A percentile compares a stretch with the other conserved stretches of the same genome.
These are phyloP conservation scores for Charanyca ferruginea DNA, from an alignment of 2,888 invertebrate species.

Conservation along the genomic window DNA sequence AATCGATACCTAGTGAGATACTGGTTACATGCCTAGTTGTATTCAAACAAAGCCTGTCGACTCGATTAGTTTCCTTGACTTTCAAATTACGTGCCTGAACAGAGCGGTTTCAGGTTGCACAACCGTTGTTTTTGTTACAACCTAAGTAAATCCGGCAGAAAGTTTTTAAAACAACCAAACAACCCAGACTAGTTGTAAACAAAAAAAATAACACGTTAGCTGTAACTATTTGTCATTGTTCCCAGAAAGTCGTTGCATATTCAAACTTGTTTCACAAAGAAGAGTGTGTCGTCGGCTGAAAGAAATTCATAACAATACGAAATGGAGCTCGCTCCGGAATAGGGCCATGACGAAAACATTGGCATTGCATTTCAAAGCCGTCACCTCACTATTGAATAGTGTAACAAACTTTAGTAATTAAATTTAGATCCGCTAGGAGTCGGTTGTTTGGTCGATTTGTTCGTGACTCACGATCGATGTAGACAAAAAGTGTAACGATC, in stretches of 20 bases:
- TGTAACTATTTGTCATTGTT: constrained; percentile 70
- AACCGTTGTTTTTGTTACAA: constrained; percentile 68
- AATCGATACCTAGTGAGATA: constrained; percentile 12
- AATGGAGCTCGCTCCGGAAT: constrained; percentile 46
- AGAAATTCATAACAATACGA: constrained; percentile 78
- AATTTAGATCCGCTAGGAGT: constrained; percentile 52
- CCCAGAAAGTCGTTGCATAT: constrained; percentile 83
- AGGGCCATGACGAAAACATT: constrained; percentile 67
- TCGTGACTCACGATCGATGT: constrained; percentile 52
- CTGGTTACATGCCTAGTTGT: neutral
- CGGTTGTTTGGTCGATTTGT: constrained; percentile 54
- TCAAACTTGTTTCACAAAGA: constrained; percentile 69
- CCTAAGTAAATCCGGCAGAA: constrained; percentile 75
- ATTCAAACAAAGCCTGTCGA: constrained; percentile 11
- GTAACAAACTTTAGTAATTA: constrained; percentile 58
- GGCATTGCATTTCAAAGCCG: constrained; percentile 63
- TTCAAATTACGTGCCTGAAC: constrained; percentile 65
- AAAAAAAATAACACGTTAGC: constrained; percentile 65
- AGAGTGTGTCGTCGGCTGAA: constrained; percentile 71
- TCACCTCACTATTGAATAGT: constrained; percentile 48
- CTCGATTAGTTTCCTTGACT: constrained; percentile 59
- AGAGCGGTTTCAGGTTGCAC: constrained; percentile 70
- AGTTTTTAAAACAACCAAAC: constrained; percentile 69
- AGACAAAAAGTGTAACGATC: constrained; percentile 37
- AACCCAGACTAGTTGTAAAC: constrained; percentile 67